Percentiles rank a stretch among this genome's conserved stretches.
Conservation (phyloP, 2,113 vertebrate species). For the Axis porcinus region DNA sequence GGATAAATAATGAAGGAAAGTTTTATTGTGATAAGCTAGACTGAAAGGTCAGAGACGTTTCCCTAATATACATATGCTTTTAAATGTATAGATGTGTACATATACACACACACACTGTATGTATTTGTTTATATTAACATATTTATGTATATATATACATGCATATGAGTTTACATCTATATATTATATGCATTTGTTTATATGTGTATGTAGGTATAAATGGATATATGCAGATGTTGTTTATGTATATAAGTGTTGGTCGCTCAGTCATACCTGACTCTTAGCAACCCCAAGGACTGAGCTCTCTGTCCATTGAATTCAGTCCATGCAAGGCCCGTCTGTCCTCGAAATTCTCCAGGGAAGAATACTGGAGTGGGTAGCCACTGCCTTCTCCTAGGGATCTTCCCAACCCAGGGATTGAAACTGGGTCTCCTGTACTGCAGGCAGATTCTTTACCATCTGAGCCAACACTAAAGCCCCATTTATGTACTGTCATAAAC, state of each 20-base stretch:
- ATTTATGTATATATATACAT: not conserved
- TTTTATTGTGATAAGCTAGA: not conserved
- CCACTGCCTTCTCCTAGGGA: not conserved
- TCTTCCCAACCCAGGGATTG: not conserved
- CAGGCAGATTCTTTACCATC: not conserved
- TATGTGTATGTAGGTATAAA: not conserved
- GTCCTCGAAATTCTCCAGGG: not conserved
- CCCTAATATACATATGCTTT: not conserved
- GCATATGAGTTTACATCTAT: not conserved
- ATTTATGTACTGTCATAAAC: not conserved
- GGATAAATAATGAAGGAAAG: not conserved
- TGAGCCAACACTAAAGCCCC: not conserved
- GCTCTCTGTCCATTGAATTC: not conserved
- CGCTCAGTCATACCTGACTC: not conserved
- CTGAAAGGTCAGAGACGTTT: not conserved
- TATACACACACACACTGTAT: not conserved
- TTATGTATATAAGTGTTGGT: not conserved
- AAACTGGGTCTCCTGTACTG: not conserved
- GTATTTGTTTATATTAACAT: not conserved
- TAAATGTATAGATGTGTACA: not conserved
- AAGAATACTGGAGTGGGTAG: not conserved
- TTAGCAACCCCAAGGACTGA: not conserved
- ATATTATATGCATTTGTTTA: not conserved
- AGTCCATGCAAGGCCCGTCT: not conserved
- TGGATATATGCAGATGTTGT: not conserved